Base-by-base conservation (phyloP, 2,888 invertebrate species). In the Drosophila formosana region DNA sequence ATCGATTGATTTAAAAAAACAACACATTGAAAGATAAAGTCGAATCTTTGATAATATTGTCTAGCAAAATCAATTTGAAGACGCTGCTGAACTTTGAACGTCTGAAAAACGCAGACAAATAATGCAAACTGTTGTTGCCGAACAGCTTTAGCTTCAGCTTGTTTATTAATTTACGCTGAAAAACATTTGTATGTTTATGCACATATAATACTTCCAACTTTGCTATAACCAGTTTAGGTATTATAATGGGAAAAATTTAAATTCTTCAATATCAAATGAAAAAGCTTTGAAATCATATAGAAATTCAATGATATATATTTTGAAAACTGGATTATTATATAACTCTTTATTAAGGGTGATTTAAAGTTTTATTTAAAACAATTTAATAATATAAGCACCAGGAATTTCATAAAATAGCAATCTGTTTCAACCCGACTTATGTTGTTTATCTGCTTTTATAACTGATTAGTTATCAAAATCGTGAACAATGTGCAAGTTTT, bases 81-180 rank as follows among this genome's bases (percentile, higher is more conserved):
- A 65, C 52, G 25, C 52, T 63, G 13, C 45, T 63, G 82, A 74
- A 85, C 88, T 85, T 84, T 84, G 85, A 71, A 58, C 88, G 88
- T 88, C 85, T 85, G 88, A 66, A 49, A 62, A 58, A 47, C 45
- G 46, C 67, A 57, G 67, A 79, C 65, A 67, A 75, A 64, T 28
- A 43, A 65, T 43, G n/a, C 23, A 5, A n/a, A 25, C 7, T 23
- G 3, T 61, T 61, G 67, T 67, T 25, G 75, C 53, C 62, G 32
- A 47, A 41, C 66, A 60, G 58, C 67, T 67, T 71, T 45, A 61
- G 39, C 37, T 51, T 47, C 34, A 64, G 34, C 37, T 58, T 47
- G 41, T 43, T 66, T 43, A 34, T 62, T 63, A 30, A 55, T 39
- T 47, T 30, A 46, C 7, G 9, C 13, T 18, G 45, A 64, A 39